phyloP scores from a whole-genome alignment of 2,113 vertebrate genomes.

The Strix uralensis region DNA sequence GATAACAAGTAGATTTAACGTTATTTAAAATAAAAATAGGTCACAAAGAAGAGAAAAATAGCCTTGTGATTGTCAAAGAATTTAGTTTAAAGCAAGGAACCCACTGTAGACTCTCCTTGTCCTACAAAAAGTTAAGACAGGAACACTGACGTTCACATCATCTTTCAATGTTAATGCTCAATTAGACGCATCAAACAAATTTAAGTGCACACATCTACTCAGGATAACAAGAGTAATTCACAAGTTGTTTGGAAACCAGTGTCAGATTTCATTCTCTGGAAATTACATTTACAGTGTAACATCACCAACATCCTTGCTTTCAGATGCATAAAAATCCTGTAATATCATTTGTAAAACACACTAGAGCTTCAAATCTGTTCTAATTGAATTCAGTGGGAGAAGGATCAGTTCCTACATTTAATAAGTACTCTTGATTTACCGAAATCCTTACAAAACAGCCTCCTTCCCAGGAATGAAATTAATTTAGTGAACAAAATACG shows the following conservation, averaged over 20 bases:
- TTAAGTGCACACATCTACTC: not conserved
- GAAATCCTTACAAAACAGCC: not conserved
- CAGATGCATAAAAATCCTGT: not conserved
- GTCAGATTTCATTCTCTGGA: not conserved
- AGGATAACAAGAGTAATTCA: not conserved
- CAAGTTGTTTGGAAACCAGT: slow-evolving; percentile 12
- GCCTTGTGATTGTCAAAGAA: slow-evolving; percentile 37
- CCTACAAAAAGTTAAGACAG: not conserved
- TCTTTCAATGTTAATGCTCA: not conserved
- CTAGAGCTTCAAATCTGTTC: not conserved
- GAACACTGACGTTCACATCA: not conserved
- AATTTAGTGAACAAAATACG: not conserved
- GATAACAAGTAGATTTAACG: slow-evolving; percentile 17
- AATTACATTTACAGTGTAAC: not conserved
- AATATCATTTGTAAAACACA: not conserved
- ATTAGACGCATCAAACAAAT: not conserved
- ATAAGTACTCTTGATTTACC: not conserved
- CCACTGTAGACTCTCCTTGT: not conserved
- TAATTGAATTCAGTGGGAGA: slow-evolving; percentile 11
- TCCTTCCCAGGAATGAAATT: not conserved
- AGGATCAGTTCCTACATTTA: not conserved
- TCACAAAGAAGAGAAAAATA: slow-evolving; percentile 39
- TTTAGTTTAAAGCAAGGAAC: slow-evolving; percentile 46
- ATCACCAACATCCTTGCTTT: not conserved
- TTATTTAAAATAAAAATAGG: slow-evolving; percentile 9